Base-by-base conservation (phyloP, 2,888 invertebrate genomes). In the Troides aeacus region DNA sequence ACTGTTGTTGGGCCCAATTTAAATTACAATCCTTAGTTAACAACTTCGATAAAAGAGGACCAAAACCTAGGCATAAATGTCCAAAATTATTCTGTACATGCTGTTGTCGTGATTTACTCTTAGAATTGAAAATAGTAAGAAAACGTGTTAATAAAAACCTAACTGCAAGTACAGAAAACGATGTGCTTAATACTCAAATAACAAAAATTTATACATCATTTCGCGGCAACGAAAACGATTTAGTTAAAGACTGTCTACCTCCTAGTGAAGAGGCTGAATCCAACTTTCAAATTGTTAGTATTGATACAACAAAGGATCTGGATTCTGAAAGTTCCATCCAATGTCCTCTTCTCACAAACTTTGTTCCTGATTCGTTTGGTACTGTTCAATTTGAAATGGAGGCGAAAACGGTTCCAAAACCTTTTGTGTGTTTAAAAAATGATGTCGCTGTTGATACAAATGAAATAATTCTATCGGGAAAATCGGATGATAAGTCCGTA, bases 1-100 rank as follows among this genome's bases (percentile, higher is more conserved):
- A 74, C 70, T 88, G 88, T 72, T 89, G 88, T 71, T 88, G 88
- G 88, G 80, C 82, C 42, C 77, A 77, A 46, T 42, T 57, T 46
- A 64, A 21, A 61, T 30, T 67, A 50, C 66, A 73, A 66, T 77
- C 5, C 17, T 15, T 73, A 67, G 66, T 74, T 15, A 18, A 18
- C 39, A 30, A 30, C 30, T 5, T 30, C 3, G 8, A 7, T 17
- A 68, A 70, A 17, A 58, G 70, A 50, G 62, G 42, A 18, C 57
- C 64, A 21, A 66, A 65, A 39, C 69, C 58, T n/a, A 76, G 58
- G 58, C 78, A 79, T 76, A 74, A 21, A 50, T 81, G 76, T 76
- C 78, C 72, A 12, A 53, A 67, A 42, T 70, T 66, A 23, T 36
- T 71, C 2, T 79, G 70, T 23, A 74, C 72, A 23, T 88, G 88